A percentile compares a stretch with the other conserved stretches of the same genome.
phyloP scores from a whole-genome alignment of 1,140 invertebrate genomes.

The Aphelinus atriplicis region DNA sequence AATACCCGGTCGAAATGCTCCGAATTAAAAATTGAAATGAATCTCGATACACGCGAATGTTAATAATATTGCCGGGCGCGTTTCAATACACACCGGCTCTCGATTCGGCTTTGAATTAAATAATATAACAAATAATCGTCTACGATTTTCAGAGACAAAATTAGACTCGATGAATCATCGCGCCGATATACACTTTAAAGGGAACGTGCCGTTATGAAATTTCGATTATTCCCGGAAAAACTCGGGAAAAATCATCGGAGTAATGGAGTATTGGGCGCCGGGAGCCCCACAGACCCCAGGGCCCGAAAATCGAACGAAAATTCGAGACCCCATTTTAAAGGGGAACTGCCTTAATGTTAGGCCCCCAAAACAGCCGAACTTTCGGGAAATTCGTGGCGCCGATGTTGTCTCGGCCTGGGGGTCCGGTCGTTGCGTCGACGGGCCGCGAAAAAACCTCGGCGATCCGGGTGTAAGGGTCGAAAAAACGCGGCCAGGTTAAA shows the following conservation, averaged over 20 bases:
- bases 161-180: conserved; percentile 39
- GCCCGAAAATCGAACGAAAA: too few relatives aligned
- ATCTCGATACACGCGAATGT: background rate
- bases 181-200: conserved; percentile 24
- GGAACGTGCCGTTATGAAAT: background rate
- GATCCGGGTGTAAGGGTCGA: too few relatives aligned
- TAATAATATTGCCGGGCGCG: background rate
- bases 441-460: too few relatives aligned
- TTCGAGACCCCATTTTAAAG: too few relatives aligned
- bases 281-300: conserved; percentile 42
- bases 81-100: background rate
- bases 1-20: background rate
- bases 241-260: too few relatives aligned
- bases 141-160: conserved; percentile 32
- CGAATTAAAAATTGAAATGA: conserved; percentile 7
- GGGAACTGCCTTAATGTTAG: too few relatives aligned
- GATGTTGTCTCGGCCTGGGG: too few relatives aligned
- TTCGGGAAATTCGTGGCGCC: too few relatives aligned
- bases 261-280: conserved; percentile 40
- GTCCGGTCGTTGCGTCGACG: too few relatives aligned
- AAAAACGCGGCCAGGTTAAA: too few relatives aligned
- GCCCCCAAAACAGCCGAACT: too few relatives aligned
- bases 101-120: conserved; percentile 30
- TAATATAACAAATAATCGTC: conserved; percentile 28
- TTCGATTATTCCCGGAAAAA: conserved; percentile 16